Evolutionary conservation across 2,888 invertebrate genomes (phyloP), one percentile per base, ranked within the genome.

Genomic region (Tetramorium bicarinatum): DNA sequence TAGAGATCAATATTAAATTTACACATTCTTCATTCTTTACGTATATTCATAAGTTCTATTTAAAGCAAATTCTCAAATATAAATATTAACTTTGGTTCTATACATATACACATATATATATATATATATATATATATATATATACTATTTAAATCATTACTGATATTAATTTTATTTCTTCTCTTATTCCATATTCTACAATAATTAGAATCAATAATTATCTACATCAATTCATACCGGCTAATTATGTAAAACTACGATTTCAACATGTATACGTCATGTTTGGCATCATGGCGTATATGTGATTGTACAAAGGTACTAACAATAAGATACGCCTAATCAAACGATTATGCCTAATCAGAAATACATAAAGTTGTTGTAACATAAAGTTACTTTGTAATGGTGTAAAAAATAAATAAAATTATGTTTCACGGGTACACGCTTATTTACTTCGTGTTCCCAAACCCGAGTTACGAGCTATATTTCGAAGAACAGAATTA

Each of bases 391-490:
- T 62, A 49, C 3, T 38, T 38, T n/a, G 11, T 3, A 21, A 34
- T 74, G 1, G 13, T 18, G 18, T 41, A 47, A 41, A n/a, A 74
- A 15, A 49, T 21, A 47, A 75, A 75, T 34, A 75, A 62, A 64
- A 49, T 15, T 47, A 4, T 38, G 25, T 66, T 61, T 34, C 64
- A 61, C 3, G 7, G 2, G 1, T 2, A 25, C 29, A 76, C 18
- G 34, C 18, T 75, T 38, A 18, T 25, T 49, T 25, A 38, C 62
- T 34, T 34, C 3, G 3, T 34, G 18, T 38, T 49, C 21, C 7
- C 18, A 18, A 34, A 11, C 13, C 44, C 13, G n/a, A 59, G 21
- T 59, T 13, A 34, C 15, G 15, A 34, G 7, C 11, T 9, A 34
- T 2, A n/a, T 34, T 62, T 61, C 13, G 7, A 34, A 3, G 15